These are phyloP conservation scores for Actenoides hombroni DNA, from an alignment of 2,113 vertebrate genomes.

Conservation along the genomic window DNA sequence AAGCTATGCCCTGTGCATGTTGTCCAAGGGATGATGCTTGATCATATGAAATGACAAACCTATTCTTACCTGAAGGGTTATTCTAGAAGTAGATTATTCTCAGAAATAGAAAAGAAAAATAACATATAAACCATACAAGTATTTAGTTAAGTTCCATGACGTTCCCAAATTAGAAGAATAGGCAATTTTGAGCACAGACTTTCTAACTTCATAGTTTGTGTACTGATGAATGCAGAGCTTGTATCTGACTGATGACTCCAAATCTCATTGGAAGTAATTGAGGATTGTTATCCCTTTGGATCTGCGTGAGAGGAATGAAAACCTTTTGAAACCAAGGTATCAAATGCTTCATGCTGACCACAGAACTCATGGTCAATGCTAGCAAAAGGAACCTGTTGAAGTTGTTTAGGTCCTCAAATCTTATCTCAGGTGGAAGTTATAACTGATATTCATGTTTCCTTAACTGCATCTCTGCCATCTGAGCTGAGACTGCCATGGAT, in stretches of 20 bases:
- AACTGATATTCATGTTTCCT: not conserved
- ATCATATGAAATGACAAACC: not conserved
- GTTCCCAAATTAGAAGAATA: not conserved
- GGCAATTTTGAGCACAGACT: not conserved
- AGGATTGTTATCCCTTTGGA: not conserved
- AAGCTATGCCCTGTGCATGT: not conserved
- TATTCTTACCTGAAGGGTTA: not conserved
- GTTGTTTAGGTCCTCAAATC: not conserved
- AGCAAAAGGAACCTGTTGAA: not conserved
- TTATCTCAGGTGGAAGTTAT: not conserved
- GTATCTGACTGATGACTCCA: not conserved
- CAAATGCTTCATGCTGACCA: not conserved
- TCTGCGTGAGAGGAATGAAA: not conserved
- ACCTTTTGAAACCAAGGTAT: not conserved
- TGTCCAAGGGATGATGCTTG: not conserved
- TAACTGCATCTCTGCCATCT: not conserved
- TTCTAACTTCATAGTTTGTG: not conserved
- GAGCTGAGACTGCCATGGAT: not conserved
- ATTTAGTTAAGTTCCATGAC: not conserved
- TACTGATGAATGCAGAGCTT: not conserved
- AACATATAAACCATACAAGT: not conserved
- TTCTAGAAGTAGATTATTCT: not conserved
- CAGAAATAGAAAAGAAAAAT: not conserved
- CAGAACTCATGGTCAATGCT: not conserved
- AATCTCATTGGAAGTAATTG: not conserved